These are phyloP conservation scores for Elgaria multicarinata DNA, from an alignment of 2,113 vertebrate genomes.

Conservation along the genomic window DNA sequence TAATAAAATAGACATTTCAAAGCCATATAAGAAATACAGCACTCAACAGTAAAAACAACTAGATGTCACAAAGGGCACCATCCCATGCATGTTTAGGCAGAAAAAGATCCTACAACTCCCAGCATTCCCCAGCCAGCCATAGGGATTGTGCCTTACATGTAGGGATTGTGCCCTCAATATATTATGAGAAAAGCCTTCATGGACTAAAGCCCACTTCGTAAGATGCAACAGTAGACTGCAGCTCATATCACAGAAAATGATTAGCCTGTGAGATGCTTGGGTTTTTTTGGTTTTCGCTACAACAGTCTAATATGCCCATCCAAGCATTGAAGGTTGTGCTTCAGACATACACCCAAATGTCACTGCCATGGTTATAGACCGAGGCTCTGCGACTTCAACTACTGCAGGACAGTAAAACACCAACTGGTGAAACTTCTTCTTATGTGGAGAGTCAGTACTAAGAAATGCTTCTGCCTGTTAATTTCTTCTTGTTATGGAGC, in stretches of 20 bases:
- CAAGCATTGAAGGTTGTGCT: background rate
- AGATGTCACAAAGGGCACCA: background rate
- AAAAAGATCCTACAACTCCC: too few species aligned
- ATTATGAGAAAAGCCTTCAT: background rate
- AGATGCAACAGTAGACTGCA: background rate
- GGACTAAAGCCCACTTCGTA: background rate
- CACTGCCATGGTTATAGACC: background rate
- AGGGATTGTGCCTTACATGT: too few species aligned
- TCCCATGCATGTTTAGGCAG: too few species aligned
- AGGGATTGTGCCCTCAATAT: too few species aligned
- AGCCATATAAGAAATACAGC: background rate
- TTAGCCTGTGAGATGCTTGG: background rate
- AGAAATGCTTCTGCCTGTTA: background rate
- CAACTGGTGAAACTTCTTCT: background rate
- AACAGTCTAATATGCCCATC: background rate
- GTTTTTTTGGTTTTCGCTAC: background rate
- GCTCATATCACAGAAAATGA: too few species aligned
- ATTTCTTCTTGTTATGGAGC: background rate
- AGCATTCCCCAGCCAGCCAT: too few species aligned
- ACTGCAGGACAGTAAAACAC: background rate
- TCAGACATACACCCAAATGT: background rate
- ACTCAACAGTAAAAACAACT: background rate
- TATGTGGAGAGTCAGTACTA: background rate
- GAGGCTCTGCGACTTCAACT: background rate
- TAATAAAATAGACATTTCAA: background rate